Percentiles rank a stretch among this genome's conserved stretches.
phyloP scores from a whole-genome alignment of 2,888 invertebrate species.

The Drosophila suboccidentalis region DNA sequence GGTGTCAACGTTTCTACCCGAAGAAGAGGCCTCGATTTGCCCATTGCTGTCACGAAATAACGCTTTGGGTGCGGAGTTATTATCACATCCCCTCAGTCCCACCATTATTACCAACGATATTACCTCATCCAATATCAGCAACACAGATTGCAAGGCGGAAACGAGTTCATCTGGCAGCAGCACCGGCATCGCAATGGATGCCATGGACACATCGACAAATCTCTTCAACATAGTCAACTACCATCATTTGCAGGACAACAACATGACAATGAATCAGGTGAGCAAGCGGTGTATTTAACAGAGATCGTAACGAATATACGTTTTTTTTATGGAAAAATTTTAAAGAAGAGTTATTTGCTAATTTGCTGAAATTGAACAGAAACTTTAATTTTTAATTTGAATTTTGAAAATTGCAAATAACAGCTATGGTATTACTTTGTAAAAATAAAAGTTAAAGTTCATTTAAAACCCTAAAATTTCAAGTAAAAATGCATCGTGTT shows the following conservation, averaged over 20 bases:
- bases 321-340: too few species aligned
- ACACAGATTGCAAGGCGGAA: slow-evolving; percentile 72
- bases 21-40: slow-evolving; percentile 90
- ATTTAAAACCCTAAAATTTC: too few species aligned
- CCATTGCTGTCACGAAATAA: slow-evolving; percentile 88
- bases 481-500: too few species aligned
- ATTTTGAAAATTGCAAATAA: too few species aligned
- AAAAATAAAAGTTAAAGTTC: too few species aligned
- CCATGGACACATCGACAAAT: slow-evolving; percentile 75
- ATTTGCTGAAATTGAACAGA: too few species aligned
- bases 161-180: slow-evolving; percentile 84
- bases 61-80: slow-evolving; percentile 87
- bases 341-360: too few species aligned
- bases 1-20: slow-evolving; percentile 85
- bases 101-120: slow-evolving; percentile 87
- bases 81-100: slow-evolving; percentile 88
- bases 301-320: too few species aligned
- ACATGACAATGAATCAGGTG: slow-evolving; percentile 74
- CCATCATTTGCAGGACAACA: slow-evolving; percentile 83
- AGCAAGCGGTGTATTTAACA: slow-evolving; percentile 5
- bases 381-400: too few species aligned
- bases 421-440: too few species aligned
- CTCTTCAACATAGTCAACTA: slow-evolving; percentile 82
- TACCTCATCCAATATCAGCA: slow-evolving; percentile 74
- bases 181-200: slow-evolving; percentile 84